A percentile compares a stretch with the other conserved stretches of the same genome.
phyloP scores from a whole-genome alignment of 2,113 vertebrate genomes.

The Clarias gariepinus region DNA sequence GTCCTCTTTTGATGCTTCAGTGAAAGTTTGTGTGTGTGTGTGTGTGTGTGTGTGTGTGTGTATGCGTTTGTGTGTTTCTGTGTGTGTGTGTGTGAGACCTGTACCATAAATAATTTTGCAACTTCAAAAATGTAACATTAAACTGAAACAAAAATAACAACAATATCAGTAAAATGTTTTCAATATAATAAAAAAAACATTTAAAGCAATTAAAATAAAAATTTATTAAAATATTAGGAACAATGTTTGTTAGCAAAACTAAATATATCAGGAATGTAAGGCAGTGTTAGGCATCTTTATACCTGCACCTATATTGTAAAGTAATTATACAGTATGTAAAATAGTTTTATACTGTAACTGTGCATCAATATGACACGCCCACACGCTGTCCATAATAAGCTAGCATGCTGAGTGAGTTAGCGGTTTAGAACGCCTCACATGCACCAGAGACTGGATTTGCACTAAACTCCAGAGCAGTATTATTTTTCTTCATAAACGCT shows the following conservation, averaged over 20 bases:
- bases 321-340: not conserved
- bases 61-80: not conserved
- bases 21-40: not conserved
- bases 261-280: not conserved
- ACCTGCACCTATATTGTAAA: not conserved
- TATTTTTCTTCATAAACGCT: not conserved
- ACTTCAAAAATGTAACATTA: too few species aligned
- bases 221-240: too few species aligned
- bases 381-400: not conserved
- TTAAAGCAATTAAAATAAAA: not conserved
- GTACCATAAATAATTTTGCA: not conserved
- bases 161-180: too few species aligned
- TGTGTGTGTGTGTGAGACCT: not conserved
- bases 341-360: not conserved
- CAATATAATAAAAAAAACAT: not conserved
- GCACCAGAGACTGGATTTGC: not conserved
- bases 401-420: not conserved
- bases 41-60: not conserved
- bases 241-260: not conserved
- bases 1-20: not conserved
- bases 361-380: not conserved
- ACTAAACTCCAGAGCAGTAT: not conserved
- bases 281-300: not conserved
- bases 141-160: too few species aligned
- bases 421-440: not conserved